Conservation (phyloP, 2,888 invertebrate genomes). For the Erannis defoliaria region DNA sequence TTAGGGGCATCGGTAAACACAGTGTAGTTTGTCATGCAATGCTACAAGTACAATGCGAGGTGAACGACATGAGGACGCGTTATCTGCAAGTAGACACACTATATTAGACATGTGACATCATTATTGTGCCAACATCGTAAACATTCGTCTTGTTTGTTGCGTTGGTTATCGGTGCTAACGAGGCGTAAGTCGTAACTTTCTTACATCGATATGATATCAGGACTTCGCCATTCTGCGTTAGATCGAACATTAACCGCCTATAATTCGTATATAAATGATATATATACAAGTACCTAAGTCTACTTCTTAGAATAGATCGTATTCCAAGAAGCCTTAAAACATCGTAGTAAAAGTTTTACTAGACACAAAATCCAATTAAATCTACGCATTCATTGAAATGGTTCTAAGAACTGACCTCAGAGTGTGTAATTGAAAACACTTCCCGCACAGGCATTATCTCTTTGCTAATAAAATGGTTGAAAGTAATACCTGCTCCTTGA, state of each 20-base stretch:
- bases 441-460: background rate
- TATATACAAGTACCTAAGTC: background rate
- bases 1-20: constrained; percentile 65
- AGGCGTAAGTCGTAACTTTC: constrained; percentile 35
- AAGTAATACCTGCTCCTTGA: constrained; percentile 29
- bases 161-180: constrained; percentile 59
- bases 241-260: constrained; percentile 3
- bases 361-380: background rate
- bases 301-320: background rate
- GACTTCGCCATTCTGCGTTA: constrained; percentile 24
- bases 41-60: constrained; percentile 64
- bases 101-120: constrained; percentile 80
- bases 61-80: constrained; percentile 72
- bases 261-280: background rate
- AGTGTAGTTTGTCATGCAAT: constrained; percentile 73
- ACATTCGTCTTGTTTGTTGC: constrained; percentile 57
- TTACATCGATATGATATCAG: constrained; percentile 36
- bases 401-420: background rate
- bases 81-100: constrained; percentile 76
- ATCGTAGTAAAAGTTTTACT: background rate
- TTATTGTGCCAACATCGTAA: constrained; percentile 69
- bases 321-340: background rate
- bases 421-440: constrained; percentile 11
- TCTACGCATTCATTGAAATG: background rate
- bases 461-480: constrained; percentile 17